These are phyloP conservation scores for Tenrec ecaudatus DNA, from an alignment of 2,113 vertebrate species.

Conservation along the genomic window DNA sequence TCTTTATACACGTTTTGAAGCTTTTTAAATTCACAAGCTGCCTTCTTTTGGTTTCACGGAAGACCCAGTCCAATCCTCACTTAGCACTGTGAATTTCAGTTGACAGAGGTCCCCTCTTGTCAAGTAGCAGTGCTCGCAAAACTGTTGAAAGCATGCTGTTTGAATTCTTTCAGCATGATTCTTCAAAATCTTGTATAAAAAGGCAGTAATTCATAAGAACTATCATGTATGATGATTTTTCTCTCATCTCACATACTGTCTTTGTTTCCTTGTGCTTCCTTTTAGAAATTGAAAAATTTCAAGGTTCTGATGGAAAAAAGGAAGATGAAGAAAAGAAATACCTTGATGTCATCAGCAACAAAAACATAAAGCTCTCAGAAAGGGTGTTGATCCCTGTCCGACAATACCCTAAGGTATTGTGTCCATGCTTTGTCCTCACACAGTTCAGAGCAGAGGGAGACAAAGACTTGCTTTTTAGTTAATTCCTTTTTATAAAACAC, in stretches of 20 bases:
- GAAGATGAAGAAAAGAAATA: constrained; percentile 98
- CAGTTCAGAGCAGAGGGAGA: neutral
- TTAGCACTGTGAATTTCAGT: neutral
- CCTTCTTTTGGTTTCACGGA: neutral
- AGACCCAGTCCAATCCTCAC: neutral
- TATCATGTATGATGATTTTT: neutral
- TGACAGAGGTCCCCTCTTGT: neutral
- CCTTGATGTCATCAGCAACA: constrained; percentile 99
- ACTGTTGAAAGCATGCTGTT: neutral
- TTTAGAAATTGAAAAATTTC: constrained; percentile 98
- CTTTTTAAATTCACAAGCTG: neutral
- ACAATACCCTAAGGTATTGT: constrained; percentile 98
- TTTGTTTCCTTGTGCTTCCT: constrained; percentile 62
- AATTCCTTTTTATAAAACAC: neutral
- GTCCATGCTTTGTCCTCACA: neutral
- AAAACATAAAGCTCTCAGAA: constrained; percentile 99
- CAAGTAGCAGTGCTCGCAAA: neutral
- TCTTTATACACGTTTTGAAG: neutral
- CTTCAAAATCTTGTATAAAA: neutral
- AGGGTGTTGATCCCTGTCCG: constrained; percentile 97
- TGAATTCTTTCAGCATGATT: neutral
- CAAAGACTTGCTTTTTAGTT: neutral
- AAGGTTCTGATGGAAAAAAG: constrained; percentile 94
- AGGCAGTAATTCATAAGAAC: neutral
- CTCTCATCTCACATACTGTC: neutral